These are phyloP conservation scores for Pagetopsis macropterus DNA, from an alignment of 2,797 vertebrate genomes.

Conservation along the genomic window DNA sequence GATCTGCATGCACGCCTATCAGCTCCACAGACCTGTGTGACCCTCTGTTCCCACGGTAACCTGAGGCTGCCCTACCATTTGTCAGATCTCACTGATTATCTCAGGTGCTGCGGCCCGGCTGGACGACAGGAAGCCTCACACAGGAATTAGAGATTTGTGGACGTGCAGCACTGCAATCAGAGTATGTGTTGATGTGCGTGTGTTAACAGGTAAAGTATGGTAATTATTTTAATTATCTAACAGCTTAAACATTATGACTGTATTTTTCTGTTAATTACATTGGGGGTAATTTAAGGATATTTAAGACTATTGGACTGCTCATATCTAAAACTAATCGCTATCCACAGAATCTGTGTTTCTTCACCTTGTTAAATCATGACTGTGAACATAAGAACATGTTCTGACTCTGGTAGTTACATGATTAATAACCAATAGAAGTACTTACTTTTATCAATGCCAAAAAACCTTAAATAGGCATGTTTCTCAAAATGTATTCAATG, in stretches of 20 bases:
- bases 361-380: slow-evolving; percentile 16
- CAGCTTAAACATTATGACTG: slow-evolving; percentile 7
- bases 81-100: slow-evolving; percentile 54
- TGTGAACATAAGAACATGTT: slow-evolving; percentile 1
- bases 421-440: not conserved
- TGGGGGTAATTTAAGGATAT: not conserved
- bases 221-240: slow-evolving; percentile 7
- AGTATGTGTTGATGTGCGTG: not conserved
- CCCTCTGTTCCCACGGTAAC: slow-evolving; percentile 64
- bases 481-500: not conserved
- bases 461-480: slow-evolving; percentile 2
- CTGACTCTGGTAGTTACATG: not conserved
- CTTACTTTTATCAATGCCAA: slow-evolving; percentile 3
- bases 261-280: not conserved
- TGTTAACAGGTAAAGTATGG: not conserved
- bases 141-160: slow-evolving; percentile 10
- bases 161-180: not conserved
- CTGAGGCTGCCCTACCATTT: slow-evolving; percentile 47
- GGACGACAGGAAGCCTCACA: slow-evolving; percentile 21
- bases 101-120: slow-evolving; percentile 20
- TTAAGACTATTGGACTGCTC: not conserved
- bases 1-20: slow-evolving; percentile 7
- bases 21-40: slow-evolving; percentile 20
- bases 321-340: slow-evolving; percentile 13
- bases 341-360: slow-evolving; percentile 6